Evolutionary conservation across 2,113 vertebrate genomes (phyloP).

Genomic region (Toxotes jaculatrix): DNA sequence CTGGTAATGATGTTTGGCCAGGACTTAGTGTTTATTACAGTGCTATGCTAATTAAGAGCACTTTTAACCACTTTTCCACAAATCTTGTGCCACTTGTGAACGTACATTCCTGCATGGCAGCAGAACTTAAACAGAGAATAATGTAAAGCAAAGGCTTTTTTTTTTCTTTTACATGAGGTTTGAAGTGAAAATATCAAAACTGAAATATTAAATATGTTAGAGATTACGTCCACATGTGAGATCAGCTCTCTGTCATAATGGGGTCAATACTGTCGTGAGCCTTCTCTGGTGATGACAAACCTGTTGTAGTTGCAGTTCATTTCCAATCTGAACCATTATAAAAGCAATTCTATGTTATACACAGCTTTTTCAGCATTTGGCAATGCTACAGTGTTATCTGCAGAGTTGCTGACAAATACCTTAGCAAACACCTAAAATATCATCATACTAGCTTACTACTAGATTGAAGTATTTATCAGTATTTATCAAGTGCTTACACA

Average conservation of each 20-base stretch:
- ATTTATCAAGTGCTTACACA: background rate
- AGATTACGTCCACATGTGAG: background rate
- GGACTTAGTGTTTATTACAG: conserved; percentile 29
- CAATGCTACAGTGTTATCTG: background rate
- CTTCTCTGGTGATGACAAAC: background rate
- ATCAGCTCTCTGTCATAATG: background rate
- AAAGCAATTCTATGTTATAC: background rate
- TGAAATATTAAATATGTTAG: background rate
- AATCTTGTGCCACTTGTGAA: background rate
- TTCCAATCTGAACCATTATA: background rate
- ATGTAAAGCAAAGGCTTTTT: background rate
- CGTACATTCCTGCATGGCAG: conserved; percentile 2
- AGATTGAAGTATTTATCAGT: background rate
- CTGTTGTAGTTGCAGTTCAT: background rate
- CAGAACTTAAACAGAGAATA: conserved; percentile 10
- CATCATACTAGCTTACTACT: background rate
- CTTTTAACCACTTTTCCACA: conserved; percentile 17
- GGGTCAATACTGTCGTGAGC: background rate
- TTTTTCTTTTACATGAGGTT: background rate
- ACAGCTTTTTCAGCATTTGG: background rate
- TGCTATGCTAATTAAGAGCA: conserved; percentile 29
- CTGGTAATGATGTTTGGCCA: conserved; percentile 39
- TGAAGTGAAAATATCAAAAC: background rate
- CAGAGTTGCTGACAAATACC: background rate
- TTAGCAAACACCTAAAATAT: background rate